A percentile compares a stretch with the other conserved stretches of the same genome.
Conservation (phyloP, 2,113 vertebrate genomes). For the Herpetotheres cachinnans region DNA sequence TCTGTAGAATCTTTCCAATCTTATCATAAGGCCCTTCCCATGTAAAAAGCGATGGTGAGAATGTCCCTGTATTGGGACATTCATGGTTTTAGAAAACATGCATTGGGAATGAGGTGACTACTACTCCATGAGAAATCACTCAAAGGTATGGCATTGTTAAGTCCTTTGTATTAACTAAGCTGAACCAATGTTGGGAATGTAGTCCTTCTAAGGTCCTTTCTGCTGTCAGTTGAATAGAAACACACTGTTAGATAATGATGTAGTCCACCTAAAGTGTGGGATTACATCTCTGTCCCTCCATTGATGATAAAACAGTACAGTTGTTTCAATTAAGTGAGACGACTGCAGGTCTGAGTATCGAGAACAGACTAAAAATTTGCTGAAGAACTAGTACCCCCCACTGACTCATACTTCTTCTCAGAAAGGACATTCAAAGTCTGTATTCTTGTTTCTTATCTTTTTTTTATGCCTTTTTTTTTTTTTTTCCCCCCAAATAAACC, state of each 20-base stretch:
- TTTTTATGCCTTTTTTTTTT: not conserved
- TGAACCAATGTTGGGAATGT: not conserved
- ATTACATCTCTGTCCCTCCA: not conserved
- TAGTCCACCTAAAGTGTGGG: not conserved
- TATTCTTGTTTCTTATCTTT: not conserved
- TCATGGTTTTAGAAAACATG: not conserved
- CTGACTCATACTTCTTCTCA: not conserved
- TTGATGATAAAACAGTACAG: not conserved
- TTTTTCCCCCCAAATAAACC: not conserved
- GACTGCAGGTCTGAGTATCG: not conserved
- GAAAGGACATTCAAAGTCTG: not conserved
- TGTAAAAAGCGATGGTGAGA: accelerated
- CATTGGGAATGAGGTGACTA: not conserved
- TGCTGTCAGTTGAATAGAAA: not conserved
- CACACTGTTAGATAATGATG: not conserved
- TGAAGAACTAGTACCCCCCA: not conserved
- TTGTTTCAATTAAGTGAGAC: not conserved
- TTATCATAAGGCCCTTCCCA: not conserved
- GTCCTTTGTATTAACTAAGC: not conserved
- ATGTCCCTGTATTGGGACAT: not conserved
- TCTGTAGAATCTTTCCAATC: not conserved
- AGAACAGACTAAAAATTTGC: not conserved
- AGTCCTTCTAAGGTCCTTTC: not conserved
- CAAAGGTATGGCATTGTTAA: not conserved
- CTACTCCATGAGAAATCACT: not conserved